Evolutionary conservation across 2,888 invertebrate genomes (phyloP).

Genomic region (Noctuana brunneofusca): DNA sequence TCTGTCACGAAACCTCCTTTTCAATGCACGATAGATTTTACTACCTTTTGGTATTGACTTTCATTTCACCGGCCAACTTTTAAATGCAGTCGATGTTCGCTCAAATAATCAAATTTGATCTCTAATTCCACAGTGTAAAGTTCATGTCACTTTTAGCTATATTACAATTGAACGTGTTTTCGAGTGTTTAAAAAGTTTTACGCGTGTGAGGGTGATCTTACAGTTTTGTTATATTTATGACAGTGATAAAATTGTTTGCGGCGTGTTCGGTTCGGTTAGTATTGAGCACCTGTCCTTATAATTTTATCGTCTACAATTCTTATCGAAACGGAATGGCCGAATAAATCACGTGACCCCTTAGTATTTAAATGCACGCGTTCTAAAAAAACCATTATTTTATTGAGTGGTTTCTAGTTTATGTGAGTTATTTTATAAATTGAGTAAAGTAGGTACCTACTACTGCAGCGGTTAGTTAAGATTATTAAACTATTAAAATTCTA

Average conservation of each 20-base stretch:
- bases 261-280: constrained; percentile 65
- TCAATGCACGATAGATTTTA: constrained; percentile 77
- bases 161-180: constrained; percentile 49
- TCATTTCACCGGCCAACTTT: constrained; percentile 43
- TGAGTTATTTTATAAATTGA: too few species aligned
- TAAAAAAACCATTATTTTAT: not conserved
- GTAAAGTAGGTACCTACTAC: not conserved
- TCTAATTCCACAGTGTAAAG: constrained; percentile 44
- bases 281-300: constrained; percentile 68
- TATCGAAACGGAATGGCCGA: constrained; percentile 45
- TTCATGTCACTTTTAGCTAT: constrained; percentile 34
- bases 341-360: constrained; percentile 40
- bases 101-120: constrained; percentile 43
- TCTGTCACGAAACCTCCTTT: constrained; percentile 68
- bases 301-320: constrained; percentile 56
- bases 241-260: constrained; percentile 79
- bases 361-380: constrained; percentile 23
- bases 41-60: constrained; percentile 63
- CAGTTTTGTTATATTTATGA: constrained; percentile 72
- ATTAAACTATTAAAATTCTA: constrained; percentile 1
- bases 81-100: constrained; percentile 22
- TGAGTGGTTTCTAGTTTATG: not conserved
- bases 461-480: not conserved
- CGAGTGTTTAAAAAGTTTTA: constrained; percentile 61
- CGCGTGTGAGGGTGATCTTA: constrained; percentile 58